Conservation (phyloP, 2,113 vertebrate genomes). For the Orthonyx spaldingii region DNA sequence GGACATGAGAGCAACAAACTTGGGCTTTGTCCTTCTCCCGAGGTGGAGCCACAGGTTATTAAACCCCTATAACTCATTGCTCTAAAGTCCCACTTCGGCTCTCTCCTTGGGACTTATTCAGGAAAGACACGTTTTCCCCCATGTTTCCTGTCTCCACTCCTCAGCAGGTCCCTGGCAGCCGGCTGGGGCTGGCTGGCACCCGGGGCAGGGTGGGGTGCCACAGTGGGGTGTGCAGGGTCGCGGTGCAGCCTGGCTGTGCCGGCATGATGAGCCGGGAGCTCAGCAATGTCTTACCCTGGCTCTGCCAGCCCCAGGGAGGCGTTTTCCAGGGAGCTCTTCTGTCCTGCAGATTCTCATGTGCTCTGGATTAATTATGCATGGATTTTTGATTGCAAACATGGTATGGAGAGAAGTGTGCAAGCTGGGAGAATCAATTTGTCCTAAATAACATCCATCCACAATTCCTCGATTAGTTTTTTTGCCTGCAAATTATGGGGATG, state of each 20-base stretch:
- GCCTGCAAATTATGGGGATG: background rate
- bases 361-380: background rate
- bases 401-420: background rate
- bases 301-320: background rate
- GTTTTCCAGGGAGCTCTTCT: background rate
- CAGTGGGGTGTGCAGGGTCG: background rate
- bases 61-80: background rate
- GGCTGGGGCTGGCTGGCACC: background rate
- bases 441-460: background rate
- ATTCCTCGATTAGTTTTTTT: background rate
- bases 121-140: fast-evolving
- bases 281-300: fast-evolving
- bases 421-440: background rate
- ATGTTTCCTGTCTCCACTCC: no score
- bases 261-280: fast-evolving
- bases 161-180: fast-evolving
- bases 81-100: background rate
- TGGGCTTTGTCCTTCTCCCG: background rate
- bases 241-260: fast-evolving
- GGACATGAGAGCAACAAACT: background rate
- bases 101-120: background rate
- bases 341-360: background rate
- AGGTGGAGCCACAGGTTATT: fast-evolving
- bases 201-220: background rate
- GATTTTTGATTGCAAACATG: background rate